phyloP scores from a whole-genome alignment of 2,113 vertebrate genomes.

The Poeciliopsis prolifica region DNA sequence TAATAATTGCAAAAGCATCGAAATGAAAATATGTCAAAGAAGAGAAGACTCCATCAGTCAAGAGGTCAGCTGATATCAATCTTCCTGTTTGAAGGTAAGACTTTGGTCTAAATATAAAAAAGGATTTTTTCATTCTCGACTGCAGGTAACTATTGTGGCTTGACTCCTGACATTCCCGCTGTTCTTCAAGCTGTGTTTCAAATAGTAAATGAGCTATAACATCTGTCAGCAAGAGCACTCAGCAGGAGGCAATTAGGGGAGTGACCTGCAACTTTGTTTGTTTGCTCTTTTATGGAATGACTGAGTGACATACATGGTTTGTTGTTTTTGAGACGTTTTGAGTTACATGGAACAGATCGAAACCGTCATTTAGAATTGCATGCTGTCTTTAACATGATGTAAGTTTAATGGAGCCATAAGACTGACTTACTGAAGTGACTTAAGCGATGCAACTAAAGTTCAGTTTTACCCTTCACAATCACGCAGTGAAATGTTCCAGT shows the following conservation, averaged over 20 bases:
- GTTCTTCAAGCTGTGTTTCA: constrained; percentile 16
- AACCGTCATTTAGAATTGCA: constrained; percentile 23
- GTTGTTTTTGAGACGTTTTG: constrained; percentile 50
- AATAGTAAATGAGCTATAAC: constrained; percentile 58
- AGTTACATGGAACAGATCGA: constrained; percentile 47
- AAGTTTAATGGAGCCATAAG: constrained; percentile 21
- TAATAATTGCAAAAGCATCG: no score
- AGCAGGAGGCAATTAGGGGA: constrained; percentile 47
- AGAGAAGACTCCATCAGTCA: background rate
- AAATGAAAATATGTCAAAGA: no score
- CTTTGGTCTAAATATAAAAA: constrained; percentile 11
- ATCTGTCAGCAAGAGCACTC: constrained; percentile 62
- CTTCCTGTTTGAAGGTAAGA: background rate
- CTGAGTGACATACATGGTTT: constrained; percentile 47
- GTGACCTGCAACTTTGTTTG: constrained; percentile 59
- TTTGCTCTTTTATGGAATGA: constrained; percentile 55
- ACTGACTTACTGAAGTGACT: constrained; percentile 15
- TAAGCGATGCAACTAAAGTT: background rate
- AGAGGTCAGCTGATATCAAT: background rate
- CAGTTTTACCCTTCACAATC: background rate
- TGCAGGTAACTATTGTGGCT: background rate
- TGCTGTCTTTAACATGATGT: constrained; percentile 17
- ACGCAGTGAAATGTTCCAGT: background rate
- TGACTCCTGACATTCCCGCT: constrained; percentile 23
- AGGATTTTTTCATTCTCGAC: constrained; percentile 1